Conservation (phyloP, 2,888 invertebrate species). For the Philaethria dido region DNA sequence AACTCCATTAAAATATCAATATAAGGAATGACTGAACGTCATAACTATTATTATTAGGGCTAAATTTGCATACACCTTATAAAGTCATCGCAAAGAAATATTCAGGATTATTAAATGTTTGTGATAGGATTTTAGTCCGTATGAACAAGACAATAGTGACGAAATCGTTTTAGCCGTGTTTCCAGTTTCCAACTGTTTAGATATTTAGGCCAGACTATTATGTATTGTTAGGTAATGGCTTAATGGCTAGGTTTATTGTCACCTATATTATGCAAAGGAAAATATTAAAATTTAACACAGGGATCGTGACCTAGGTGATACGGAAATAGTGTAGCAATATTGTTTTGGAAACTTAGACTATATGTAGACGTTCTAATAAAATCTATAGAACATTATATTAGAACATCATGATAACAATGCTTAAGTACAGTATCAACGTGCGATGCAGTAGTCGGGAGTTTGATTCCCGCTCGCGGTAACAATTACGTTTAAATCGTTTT, state of each 20-base stretch:
- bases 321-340: constrained; percentile 18
- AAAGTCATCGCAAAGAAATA: constrained; percentile 19
- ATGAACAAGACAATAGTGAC: constrained; percentile 32
- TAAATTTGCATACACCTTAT: constrained; percentile 39
- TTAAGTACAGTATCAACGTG: too few species aligned
- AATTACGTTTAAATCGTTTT: too few species aligned
- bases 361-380: too few species aligned
- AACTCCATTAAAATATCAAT: constrained; percentile 8
- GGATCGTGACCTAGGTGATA: constrained; percentile 31
- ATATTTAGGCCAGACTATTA: constrained; percentile 48
- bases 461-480: too few species aligned
- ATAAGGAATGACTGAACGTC: constrained; percentile 26
- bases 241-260: constrained; percentile 46
- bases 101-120: background rate
- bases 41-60: constrained; percentile 38
- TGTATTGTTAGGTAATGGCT: constrained; percentile 48
- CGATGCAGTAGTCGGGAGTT: too few species aligned
- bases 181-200: constrained; percentile 40
- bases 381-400: too few species aligned
- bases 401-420: too few species aligned
- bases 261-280: constrained; percentile 41
- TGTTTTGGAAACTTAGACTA: background rate
- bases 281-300: constrained; percentile 35
- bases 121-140: constrained; percentile 30
- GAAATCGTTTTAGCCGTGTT: constrained; percentile 29